Evolutionary conservation across 2,797 vertebrate species (phyloP).

Genomic region (Phoxinus dragarum): DNA sequence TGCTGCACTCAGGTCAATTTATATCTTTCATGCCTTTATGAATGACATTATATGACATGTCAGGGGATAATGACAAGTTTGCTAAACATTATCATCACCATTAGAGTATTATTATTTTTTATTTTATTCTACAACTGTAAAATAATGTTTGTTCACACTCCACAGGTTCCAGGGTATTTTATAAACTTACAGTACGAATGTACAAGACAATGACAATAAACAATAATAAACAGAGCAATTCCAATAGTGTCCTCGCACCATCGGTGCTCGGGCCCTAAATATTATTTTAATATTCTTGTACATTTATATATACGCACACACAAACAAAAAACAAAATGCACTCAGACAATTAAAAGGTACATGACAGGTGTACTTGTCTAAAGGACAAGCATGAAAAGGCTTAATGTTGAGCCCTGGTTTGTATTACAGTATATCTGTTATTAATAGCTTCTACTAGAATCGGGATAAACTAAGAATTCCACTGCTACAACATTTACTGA

Average conservation of each 20-base stretch:
- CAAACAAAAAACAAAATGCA: too few relatives aligned
- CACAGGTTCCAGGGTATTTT: background rate
- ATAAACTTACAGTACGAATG: background rate
- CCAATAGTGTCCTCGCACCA: too few relatives aligned
- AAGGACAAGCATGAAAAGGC: too few relatives aligned
- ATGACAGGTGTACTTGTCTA: too few relatives aligned
- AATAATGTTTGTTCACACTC: background rate
- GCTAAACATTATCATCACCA: background rate
- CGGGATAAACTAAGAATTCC: background rate
- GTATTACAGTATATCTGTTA: background rate
- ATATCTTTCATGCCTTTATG: constrained; percentile 8
- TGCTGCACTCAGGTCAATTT: background rate
- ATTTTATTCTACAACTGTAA: background rate
- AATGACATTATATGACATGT: background rate
- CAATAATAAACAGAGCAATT: too few relatives aligned
- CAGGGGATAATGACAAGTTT: constrained; percentile 12
- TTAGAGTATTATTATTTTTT: background rate
- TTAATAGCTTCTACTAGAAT: background rate
- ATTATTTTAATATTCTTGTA: too few relatives aligned
- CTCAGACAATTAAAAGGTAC: too few relatives aligned
- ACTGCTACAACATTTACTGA: background rate
- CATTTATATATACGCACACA: too few relatives aligned
- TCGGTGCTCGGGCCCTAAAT: too few relatives aligned
- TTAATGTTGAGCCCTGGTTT: too few relatives aligned
- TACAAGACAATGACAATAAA: background rate